phyloP scores from a whole-genome alignment of 2,888 invertebrate species.

The Drosophila mulleri region DNA sequence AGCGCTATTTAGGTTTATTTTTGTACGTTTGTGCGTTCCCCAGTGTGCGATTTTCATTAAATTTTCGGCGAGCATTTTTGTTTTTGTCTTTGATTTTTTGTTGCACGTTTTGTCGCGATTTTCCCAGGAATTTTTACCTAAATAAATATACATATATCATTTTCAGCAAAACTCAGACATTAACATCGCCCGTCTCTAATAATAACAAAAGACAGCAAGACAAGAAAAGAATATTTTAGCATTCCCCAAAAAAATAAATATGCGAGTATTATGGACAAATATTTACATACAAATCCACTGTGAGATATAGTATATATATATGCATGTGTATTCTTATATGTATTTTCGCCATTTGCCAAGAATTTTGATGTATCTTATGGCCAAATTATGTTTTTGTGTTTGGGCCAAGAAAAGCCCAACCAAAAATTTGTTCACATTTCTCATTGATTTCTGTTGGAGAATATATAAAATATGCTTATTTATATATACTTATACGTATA shows the following conservation, averaged over 20 bases:
- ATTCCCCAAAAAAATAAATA: conserved; percentile 28
- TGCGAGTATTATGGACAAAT: conserved; percentile 5
- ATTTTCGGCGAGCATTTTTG: conserved; percentile 41
- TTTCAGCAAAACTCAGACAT: conserved; percentile 50
- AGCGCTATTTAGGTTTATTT: not conserved
- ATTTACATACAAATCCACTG: conserved; percentile 22
- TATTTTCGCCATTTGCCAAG: conserved; percentile 63
- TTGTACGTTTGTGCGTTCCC: conserved; percentile 26
- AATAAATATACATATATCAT: conserved; percentile 56
- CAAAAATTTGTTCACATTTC: conserved; percentile 32
- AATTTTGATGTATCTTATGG: conserved; percentile 75
- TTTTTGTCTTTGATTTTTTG: not conserved
- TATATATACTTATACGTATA: not conserved
- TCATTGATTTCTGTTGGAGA: conserved; percentile 6
- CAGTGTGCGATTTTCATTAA: conserved; percentile 58
- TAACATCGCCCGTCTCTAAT: conserved; percentile 67
- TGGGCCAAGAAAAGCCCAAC: conserved; percentile 35
- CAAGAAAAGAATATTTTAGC: conserved; percentile 59
- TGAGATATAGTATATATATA: conserved; percentile 7
- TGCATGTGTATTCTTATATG: not conserved
- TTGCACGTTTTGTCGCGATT: conserved; percentile 55
- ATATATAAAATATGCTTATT: conserved; percentile 5
- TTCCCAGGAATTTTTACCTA: conserved; percentile 70
- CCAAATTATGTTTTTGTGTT: conserved; percentile 39
- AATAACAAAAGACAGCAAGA: conserved; percentile 71